Conservation (phyloP, 2,888 invertebrate genomes). For the Sceliomorpha sp. region DNA sequence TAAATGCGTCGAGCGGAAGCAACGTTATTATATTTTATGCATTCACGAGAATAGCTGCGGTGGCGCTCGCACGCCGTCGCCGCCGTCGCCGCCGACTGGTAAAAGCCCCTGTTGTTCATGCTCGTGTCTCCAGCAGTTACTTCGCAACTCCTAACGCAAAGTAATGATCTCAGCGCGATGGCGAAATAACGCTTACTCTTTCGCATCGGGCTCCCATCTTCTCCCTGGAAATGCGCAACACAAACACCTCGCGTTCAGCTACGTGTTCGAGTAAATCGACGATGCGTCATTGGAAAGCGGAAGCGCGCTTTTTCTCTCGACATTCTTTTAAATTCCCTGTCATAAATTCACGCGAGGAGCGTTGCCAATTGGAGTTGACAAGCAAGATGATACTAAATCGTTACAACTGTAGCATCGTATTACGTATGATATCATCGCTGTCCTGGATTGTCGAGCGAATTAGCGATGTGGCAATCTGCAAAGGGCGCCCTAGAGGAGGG, state of each 20-base stretch:
- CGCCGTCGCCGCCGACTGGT: too few relatives aligned
- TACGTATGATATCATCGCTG: conserved; percentile 52
- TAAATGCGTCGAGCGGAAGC: conserved; percentile 62
- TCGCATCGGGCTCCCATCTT: conserved; percentile 19
- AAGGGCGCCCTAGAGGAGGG: conserved; percentile 39
- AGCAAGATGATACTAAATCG: conserved; percentile 51
- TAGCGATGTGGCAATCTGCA: conserved; percentile 50
- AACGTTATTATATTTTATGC: conserved; percentile 63
- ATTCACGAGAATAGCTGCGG: conserved; percentile 59
- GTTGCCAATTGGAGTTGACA: conserved; percentile 46
- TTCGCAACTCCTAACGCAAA: conserved; percentile 56
- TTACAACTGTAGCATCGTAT: conserved; percentile 50
- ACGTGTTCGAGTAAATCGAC: too few relatives aligned
- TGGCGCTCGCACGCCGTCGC: conserved; percentile 59
- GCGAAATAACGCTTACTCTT: conserved; percentile 39
- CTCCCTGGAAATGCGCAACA: too few relatives aligned
- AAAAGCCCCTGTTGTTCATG: conserved; percentile 59
- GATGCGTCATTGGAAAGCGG: too few relatives aligned
- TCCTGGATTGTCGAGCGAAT: conserved; percentile 49
- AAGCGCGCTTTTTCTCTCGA: conserved; percentile 12
- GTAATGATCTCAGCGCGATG: conserved; percentile 40
- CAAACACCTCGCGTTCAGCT: too few relatives aligned
- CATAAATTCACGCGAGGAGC: conserved; percentile 33
- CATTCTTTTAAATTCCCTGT: conserved; percentile 22
- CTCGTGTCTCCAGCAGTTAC: conserved; percentile 63